Percentiles rank a stretch among this genome's conserved stretches.
Evolutionary conservation across 2,888 invertebrate species (phyloP).

Genomic region (Gisinianus flammeolus): DNA sequence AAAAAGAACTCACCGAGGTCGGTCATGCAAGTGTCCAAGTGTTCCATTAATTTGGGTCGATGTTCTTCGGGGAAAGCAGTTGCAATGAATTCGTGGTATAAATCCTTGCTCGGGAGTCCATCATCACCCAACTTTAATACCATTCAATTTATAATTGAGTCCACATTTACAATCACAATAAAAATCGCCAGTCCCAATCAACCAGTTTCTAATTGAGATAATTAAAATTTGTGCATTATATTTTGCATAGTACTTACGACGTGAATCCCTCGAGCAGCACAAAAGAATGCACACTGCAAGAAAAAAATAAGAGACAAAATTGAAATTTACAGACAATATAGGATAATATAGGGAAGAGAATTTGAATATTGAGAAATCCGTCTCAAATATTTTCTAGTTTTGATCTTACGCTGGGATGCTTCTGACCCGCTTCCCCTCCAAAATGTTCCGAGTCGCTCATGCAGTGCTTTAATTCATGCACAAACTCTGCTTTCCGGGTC

Average conservation of each 20-base stretch:
- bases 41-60: neutral
- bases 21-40: neutral
- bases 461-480: neutral
- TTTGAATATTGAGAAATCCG: neutral
- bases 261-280: neutral
- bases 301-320: neutral
- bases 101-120: neutral
- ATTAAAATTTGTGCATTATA: neutral
- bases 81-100: neutral
- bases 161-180: neutral
- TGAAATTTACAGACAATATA: neutral
- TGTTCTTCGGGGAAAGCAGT: constrained; percentile 4
- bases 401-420: constrained; percentile 17
- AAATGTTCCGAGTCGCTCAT: neutral
- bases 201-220: neutral
- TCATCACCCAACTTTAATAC: constrained; percentile 5
- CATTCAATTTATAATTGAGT: no score
- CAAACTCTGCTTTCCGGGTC: neutral
- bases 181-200: neutral
- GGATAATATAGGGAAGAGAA: neutral
- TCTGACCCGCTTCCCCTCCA: constrained; percentile 28
- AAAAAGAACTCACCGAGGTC: constrained; percentile 5
- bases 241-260: neutral
- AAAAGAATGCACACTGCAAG: constrained; percentile 9
- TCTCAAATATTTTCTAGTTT: neutral